Percentiles rank a stretch among this genome's conserved stretches.
These are phyloP conservation scores for Aphaenogaster ashmeadi DNA, from an alignment of 1,140 invertebrate species.

Conservation along the genomic window DNA sequence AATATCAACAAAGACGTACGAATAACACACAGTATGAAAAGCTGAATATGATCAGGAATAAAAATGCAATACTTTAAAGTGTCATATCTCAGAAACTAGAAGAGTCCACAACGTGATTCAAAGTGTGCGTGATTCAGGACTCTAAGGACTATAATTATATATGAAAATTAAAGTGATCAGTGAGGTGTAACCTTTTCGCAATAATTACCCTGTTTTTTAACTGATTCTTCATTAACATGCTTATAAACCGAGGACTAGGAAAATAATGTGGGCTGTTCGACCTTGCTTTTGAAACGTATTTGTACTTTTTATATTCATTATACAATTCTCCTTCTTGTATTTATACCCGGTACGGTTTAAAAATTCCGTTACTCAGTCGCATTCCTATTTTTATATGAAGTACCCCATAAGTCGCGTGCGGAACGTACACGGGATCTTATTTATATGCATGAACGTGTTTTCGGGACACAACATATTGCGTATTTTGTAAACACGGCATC, in stretches of 20 bases:
- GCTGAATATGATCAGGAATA: too few species aligned
- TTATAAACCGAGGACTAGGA: neutral
- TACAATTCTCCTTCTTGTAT: neutral
- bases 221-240: neutral
- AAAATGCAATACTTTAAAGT: too few species aligned
- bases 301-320: neutral
- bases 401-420: neutral
- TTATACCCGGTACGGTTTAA: neutral
- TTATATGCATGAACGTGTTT: slow-evolving; percentile 40
- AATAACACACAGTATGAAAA: too few species aligned
- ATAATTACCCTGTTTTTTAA: neutral
- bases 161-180: too few species aligned
- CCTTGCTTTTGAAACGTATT: neutral
- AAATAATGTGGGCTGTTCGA: neutral
- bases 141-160: too few species aligned
- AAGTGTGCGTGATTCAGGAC: too few species aligned
- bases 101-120: too few species aligned
- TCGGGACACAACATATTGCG: neutral
- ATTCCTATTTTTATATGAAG: neutral
- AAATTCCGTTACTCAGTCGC: neutral
- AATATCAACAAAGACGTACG: too few species aligned
- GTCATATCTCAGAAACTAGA: too few species aligned
- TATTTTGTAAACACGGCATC: slow-evolving; percentile 5
- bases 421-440: neutral
- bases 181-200: too few species aligned